Evolutionary conservation across 1,140 invertebrate species (phyloP).

Genomic region (Euborellia annulipes): DNA sequence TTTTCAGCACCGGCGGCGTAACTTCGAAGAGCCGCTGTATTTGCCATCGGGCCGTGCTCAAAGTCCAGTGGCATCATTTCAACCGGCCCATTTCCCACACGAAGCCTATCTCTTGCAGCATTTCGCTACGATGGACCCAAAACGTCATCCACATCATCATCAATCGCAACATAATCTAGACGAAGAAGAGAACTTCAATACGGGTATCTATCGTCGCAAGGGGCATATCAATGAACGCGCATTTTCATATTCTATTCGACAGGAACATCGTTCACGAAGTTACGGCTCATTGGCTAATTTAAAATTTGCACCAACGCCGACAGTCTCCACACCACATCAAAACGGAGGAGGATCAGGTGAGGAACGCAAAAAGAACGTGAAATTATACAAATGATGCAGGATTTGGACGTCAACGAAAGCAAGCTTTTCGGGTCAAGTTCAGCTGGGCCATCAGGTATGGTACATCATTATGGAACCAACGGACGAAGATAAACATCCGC

Average conservation of each 20-base stretch:
- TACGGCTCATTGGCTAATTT: conserved; percentile 79
- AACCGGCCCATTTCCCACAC: conserved; percentile 42
- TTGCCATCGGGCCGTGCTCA: conserved; percentile 39
- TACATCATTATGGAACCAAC: no score
- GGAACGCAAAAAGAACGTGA: conserved; percentile 64
- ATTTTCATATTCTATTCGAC: conserved; percentile 84
- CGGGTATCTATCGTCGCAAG: conserved; percentile 75
- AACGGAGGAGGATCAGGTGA: neutral
- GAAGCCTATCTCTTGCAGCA: conserved; percentile 42
- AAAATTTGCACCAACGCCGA: conserved; percentile 51
- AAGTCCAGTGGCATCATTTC: conserved; percentile 41
- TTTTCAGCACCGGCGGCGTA: no score
- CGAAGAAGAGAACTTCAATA: conserved; percentile 63
- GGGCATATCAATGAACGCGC: conserved; percentile 85
- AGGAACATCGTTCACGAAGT: conserved; percentile 78
- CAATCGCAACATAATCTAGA: conserved; percentile 13
- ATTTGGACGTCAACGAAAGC: conserved; percentile 64
- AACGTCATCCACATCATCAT: conserved; percentile 16
- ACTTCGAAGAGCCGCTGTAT: conserved; percentile 41
- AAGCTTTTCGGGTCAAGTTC: conserved; percentile 22
- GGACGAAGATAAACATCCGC: no score
- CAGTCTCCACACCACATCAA: neutral
- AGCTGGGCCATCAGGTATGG: no score
- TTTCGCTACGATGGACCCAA: conserved; percentile 31
- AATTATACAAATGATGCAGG: conserved; percentile 80